Percentiles rank a stretch among this genome's conserved stretches.
Conservation (phyloP, 2,113 vertebrate genomes). For the Pseudolaguvia tuberculata region DNA sequence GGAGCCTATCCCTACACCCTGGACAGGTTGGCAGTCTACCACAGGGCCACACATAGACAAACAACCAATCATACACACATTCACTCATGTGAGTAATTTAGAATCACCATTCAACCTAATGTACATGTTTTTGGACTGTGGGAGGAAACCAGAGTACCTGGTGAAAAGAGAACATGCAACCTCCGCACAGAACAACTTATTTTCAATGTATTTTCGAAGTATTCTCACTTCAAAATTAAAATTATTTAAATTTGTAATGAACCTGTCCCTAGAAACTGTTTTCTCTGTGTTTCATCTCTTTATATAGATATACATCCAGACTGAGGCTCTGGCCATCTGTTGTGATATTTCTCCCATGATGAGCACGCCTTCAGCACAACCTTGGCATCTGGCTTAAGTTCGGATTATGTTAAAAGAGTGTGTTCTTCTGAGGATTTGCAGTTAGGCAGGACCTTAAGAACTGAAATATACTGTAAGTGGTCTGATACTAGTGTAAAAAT, state of each 20-base stretch:
- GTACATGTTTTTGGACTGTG: too few species aligned
- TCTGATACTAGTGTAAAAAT: neutral
- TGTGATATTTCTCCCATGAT: conserved; percentile 37
- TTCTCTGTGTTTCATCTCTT: neutral
- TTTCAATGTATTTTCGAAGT: neutral
- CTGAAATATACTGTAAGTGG: neutral
- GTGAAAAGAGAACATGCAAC: too few species aligned
- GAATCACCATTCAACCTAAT: too few species aligned
- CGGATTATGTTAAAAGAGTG: conserved; percentile 38
- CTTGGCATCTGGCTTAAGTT: conserved; percentile 48
- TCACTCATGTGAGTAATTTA: too few species aligned
- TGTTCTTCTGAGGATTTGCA: conserved; percentile 37
- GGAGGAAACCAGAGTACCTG: too few species aligned
- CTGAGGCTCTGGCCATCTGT: conserved; percentile 46
- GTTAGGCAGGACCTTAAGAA: conserved; percentile 29
- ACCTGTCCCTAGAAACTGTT: neutral
- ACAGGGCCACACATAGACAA: too few species aligned
- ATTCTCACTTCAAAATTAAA: neutral
- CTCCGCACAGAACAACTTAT: too few species aligned
- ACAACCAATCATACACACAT: too few species aligned
- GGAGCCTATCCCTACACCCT: too few species aligned
- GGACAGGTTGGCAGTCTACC: too few species aligned
- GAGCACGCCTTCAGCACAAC: conserved; percentile 42
- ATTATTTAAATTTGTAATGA: conserved; percentile 1
- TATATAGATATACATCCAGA: conserved; percentile 31